A percentile compares a stretch with the other conserved stretches of the same genome.
Evolutionary conservation across 2,797 vertebrate species (phyloP).

Genomic region (Moxostoma hubbsi): DNA sequence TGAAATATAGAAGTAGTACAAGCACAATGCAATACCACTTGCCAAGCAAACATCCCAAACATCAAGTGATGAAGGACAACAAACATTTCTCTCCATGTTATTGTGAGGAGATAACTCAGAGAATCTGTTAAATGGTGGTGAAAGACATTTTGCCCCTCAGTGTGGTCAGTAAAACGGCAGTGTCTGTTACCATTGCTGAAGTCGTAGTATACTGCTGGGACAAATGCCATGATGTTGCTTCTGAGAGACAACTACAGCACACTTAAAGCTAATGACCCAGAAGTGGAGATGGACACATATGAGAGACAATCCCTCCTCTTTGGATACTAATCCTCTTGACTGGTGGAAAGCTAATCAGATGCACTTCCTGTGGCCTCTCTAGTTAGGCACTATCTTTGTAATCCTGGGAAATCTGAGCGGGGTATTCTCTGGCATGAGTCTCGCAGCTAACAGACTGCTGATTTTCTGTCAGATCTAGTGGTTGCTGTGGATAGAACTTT

Average conservation of each 20-base stretch:
- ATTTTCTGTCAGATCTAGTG: too few relatives aligned
- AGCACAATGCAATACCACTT: too few relatives aligned
- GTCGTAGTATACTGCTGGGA: background rate
- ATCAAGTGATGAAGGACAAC: too few relatives aligned
- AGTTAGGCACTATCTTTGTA: background rate
- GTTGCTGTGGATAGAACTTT: too few relatives aligned
- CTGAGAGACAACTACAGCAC: conserved; percentile 23
- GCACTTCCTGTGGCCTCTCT: conserved; percentile 9
- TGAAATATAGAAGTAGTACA: too few relatives aligned
- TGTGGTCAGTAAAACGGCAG: background rate
- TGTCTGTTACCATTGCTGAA: background rate
- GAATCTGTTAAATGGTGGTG: background rate
- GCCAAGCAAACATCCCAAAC: too few relatives aligned
- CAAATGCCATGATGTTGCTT: conserved; percentile 24
- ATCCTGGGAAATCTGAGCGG: background rate
- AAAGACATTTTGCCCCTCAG: background rate
- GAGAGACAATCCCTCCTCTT: conserved; percentile 18
- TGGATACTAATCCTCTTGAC: conserved; percentile 20
- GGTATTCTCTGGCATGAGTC: background rate
- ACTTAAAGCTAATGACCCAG: conserved; percentile 8
- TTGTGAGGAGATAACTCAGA: too few relatives aligned
- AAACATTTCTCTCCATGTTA: background rate
- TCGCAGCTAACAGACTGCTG: background rate
- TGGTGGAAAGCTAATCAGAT: conserved; percentile 10
- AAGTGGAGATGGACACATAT: conserved; percentile 18